These are phyloP conservation scores for Microctenopoma stevenorrisi DNA, from an alignment of 2,797 vertebrate genomes.

Conservation along the genomic window DNA sequence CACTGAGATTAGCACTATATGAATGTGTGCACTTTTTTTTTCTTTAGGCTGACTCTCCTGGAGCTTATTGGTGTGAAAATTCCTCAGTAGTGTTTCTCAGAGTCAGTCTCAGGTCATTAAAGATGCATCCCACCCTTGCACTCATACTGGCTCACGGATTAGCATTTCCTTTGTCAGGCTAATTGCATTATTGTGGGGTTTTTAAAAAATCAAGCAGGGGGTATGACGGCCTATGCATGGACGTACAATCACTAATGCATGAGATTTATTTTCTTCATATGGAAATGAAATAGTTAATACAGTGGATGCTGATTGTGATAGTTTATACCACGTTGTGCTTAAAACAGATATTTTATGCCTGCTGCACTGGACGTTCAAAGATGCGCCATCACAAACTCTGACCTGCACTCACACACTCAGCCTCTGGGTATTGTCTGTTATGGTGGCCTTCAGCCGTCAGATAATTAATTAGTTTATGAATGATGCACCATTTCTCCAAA, in stretches of 20 bases:
- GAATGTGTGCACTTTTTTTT: constrained; percentile 40
- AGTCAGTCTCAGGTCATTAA: constrained; percentile 75
- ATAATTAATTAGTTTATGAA: constrained; percentile 70
- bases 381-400: not conserved
- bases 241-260: constrained; percentile 47
- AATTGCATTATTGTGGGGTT: constrained; percentile 73
- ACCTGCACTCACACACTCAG: not conserved
- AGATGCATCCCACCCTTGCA: constrained; percentile 79
- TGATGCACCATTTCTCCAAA: constrained; percentile 64
- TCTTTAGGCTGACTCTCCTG: constrained; percentile 56
- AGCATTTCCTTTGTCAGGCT: constrained; percentile 80
- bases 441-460: constrained; percentile 38
- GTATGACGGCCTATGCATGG: constrained; percentile 36
- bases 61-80: constrained; percentile 79
- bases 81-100: constrained; percentile 59
- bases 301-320: not conserved
- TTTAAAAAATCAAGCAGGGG: constrained; percentile 46
- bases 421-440: constrained; percentile 56
- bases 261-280: constrained; percentile 55
- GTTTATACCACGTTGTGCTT: not conserved
- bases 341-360: not conserved
- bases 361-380: not conserved
- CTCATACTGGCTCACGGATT: constrained; percentile 69
- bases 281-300: constrained; percentile 35
- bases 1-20: constrained; percentile 42